phyloP scores from a whole-genome alignment of 2,113 vertebrate species.

The Tautogolabrus adspersus region DNA sequence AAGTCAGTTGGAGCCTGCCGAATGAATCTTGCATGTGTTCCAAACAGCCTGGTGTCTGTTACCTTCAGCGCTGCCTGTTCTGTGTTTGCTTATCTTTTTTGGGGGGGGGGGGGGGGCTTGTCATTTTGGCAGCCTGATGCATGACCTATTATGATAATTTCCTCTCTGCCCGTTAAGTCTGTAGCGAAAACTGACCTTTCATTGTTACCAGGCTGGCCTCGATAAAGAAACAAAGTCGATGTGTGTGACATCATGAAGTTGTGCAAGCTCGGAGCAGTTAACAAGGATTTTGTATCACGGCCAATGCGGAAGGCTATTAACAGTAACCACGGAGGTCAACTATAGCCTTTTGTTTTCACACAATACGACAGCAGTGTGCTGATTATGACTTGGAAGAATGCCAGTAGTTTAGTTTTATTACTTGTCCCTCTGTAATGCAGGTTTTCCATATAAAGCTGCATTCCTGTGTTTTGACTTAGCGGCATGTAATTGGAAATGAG shows the following conservation, averaged over 20 bases:
- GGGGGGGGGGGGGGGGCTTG: background rate
- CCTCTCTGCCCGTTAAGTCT: slow-evolving; percentile 14
- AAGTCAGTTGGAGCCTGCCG: background rate
- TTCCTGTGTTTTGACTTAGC: slow-evolving; percentile 21
- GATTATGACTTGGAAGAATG: slow-evolving; percentile 21
- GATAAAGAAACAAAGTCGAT: slow-evolving; percentile 56
- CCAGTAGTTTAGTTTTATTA: slow-evolving; percentile 33
- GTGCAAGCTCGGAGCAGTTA: slow-evolving; percentile 31
- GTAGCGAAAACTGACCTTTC: slow-evolving; percentile 33
- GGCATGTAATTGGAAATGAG: background rate
- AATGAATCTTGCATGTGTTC: background rate
- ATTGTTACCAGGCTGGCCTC: slow-evolving; percentile 47
- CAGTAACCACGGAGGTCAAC: slow-evolving; percentile 45
- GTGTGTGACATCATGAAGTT: slow-evolving; percentile 54
- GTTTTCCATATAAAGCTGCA: slow-evolving; percentile 24
- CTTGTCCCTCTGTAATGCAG: slow-evolving; percentile 26
- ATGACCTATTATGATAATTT: slow-evolving; percentile 39
- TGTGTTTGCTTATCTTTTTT: slow-evolving; percentile 31
- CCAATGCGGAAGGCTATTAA: slow-evolving; percentile 56
- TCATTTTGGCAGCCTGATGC: slow-evolving; percentile 20
- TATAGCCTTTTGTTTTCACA: slow-evolving; percentile 61
- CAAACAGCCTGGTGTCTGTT: background rate
- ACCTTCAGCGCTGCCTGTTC: background rate
- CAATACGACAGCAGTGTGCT: slow-evolving; percentile 51
- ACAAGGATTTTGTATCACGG: slow-evolving; percentile 46